Percentiles rank a stretch among this genome's conserved stretches.
These are phyloP conservation scores for Polietes domitor DNA, from an alignment of 2,888 invertebrate species.

Conservation along the genomic window DNA sequence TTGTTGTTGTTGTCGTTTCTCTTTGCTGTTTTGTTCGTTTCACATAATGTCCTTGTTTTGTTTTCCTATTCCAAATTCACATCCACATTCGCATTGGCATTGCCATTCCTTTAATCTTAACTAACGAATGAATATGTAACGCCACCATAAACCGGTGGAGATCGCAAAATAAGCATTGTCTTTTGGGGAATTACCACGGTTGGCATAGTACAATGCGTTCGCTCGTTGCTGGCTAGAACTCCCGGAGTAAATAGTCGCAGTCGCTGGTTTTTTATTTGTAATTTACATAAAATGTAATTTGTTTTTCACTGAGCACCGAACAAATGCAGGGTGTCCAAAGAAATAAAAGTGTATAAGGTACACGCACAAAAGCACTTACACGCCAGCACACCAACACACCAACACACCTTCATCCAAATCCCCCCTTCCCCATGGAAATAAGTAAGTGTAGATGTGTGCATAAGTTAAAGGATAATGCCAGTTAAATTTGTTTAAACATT, in stretches of 20 bases:
- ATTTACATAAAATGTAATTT: constrained; percentile 66
- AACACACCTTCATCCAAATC: neutral
- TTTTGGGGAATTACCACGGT: constrained; percentile 42
- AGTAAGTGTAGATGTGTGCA: neutral
- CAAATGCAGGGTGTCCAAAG: neutral
- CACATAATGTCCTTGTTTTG: neutral
- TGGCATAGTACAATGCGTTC: neutral
- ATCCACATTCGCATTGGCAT: constrained; percentile 8
- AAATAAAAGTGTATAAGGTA: neutral
- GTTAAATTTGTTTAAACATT: neutral
- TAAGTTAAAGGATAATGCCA: constrained; percentile 16
- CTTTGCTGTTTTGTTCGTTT: neutral
- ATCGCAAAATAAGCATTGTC: constrained; percentile 58
- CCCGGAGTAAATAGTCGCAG: constrained; percentile 8
- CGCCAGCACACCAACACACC: neutral
- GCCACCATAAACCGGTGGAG: neutral
- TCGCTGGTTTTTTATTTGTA: constrained; percentile 47
- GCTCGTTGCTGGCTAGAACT: neutral
- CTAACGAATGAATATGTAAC: constrained; percentile 13
- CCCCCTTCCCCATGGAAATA: neutral
- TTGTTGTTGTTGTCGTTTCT: neutral
- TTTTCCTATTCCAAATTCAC: neutral
- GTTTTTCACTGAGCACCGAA: neutral
- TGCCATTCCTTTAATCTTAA: constrained; percentile 32
- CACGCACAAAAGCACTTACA: neutral